Evolutionary conservation across 2,113 vertebrate genomes (phyloP).

Genomic region (Cichladusa arquata): DNA sequence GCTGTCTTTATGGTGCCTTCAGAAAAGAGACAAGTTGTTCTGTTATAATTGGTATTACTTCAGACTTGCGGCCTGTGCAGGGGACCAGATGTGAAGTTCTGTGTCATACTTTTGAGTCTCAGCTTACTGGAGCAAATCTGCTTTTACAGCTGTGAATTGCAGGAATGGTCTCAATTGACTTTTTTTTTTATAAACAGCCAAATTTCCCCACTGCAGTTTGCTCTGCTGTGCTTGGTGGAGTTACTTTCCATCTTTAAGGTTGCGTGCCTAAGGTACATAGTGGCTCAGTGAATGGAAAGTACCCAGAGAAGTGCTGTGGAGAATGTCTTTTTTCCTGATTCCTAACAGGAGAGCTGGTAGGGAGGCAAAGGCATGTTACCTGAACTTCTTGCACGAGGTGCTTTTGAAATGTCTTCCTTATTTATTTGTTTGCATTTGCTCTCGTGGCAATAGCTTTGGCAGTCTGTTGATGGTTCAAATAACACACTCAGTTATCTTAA

Average conservation of each 20-base stretch:
- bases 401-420: constrained; percentile 14
- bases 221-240: not conserved
- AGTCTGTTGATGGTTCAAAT: not conserved
- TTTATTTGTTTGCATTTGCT: constrained; percentile 32
- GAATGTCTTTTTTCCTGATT: not conserved
- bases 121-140: not conserved
- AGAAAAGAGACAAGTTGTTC: not conserved
- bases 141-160: not conserved
- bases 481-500: not conserved
- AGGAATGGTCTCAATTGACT: not conserved
- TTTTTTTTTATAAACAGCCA: not conserved
- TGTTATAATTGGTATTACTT: not conserved
- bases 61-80: not conserved
- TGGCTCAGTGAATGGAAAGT: not conserved
- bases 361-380: not conserved
- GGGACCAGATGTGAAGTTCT: not conserved
- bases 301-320: not conserved
- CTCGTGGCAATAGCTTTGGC: not conserved
- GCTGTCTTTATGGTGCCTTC: not conserved
- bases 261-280: not conserved
- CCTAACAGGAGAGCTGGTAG: not conserved
- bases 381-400: not conserved
- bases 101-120: not conserved
- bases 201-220: not conserved
- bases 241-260: not conserved